Percentiles rank a stretch among this genome's conserved stretches.
These are phyloP conservation scores for Camponotus floridanus DNA, from an alignment of 1,140 invertebrate species.

Conservation along the genomic window DNA sequence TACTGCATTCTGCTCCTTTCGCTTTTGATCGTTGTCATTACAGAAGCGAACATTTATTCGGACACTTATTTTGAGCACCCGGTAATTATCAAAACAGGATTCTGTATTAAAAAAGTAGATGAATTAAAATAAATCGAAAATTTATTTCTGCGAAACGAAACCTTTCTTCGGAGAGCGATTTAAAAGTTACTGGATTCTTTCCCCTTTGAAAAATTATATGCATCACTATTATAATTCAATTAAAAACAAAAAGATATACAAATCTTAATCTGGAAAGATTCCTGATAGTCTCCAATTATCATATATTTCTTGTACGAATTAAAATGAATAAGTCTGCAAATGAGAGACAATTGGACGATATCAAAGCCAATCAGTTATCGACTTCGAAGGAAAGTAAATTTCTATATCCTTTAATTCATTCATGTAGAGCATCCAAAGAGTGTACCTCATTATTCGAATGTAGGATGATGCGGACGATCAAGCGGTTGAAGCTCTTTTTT, in stretches of 20 bases:
- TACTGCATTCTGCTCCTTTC: slow-evolving; percentile 66
- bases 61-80: background rate
- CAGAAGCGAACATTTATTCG: slow-evolving; percentile 73
- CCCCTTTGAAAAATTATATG: slow-evolving; percentile 1
- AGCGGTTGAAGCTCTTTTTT: slow-evolving; percentile 88
- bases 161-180: background rate
- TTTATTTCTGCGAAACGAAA: slow-evolving; percentile 4
- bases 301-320: background rate
- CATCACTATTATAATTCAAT: background rate
- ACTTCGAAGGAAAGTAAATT: slow-evolving; percentile 29
- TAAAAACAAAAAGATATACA: background rate
- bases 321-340: background rate
- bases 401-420: background rate
- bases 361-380: background rate
- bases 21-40: slow-evolving; percentile 53
- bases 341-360: background rate
- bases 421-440: background rate
- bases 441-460: slow-evolving; percentile 9
- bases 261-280: background rate
- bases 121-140: slow-evolving; percentile 40
- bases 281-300: too few relatives aligned
- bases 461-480: slow-evolving; percentile 77
- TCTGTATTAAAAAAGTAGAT: slow-evolving; percentile 21
- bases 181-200: background rate
- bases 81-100: slow-evolving; percentile 66